Evolutionary conservation across 2,113 vertebrate genomes (phyloP).

Genomic region (Rhinichthys klamathensis): DNA sequence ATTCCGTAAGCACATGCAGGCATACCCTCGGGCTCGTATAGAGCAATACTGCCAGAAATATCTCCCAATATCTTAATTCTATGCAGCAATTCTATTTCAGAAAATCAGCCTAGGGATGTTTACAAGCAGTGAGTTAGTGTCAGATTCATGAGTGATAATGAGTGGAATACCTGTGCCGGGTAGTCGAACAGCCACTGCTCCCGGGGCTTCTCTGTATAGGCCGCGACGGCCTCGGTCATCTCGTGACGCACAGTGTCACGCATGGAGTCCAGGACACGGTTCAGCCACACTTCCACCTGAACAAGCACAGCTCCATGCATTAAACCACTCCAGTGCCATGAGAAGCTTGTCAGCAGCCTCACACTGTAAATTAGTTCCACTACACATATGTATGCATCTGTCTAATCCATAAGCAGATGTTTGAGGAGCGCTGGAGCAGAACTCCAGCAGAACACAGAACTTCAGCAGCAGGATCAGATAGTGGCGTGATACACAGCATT

Average conservation of each 20-base stretch:
- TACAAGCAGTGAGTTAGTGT: background rate
- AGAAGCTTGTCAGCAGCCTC: background rate
- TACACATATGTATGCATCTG: background rate
- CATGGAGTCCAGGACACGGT: conserved; percentile 83
- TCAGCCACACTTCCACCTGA: conserved; percentile 93
- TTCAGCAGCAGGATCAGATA: background rate
- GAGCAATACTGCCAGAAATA: conserved; percentile 18
- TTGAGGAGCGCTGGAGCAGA: background rate
- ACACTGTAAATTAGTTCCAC: conserved; percentile 37
- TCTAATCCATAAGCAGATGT: background rate
- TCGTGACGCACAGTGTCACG: conserved; percentile 83
- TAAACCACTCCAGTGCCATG: no score
- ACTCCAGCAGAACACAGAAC: background rate
- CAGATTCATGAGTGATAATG: background rate
- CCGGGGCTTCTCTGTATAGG: conserved; percentile 90
- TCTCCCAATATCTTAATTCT: conserved; percentile 26
- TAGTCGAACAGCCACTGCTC: conserved; percentile 93
- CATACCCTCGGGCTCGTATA: background rate
- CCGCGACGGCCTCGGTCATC: conserved; percentile 82
- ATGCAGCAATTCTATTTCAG: no score
- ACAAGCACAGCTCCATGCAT: conserved; percentile 8
- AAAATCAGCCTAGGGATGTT: conserved; percentile 20
- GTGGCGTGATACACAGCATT: background rate
- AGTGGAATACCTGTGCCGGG: conserved; percentile 82
- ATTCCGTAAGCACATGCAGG: background rate